phyloP scores from a whole-genome alignment of 1,140 invertebrate genomes.

The Trichogramma pretiosum region DNA sequence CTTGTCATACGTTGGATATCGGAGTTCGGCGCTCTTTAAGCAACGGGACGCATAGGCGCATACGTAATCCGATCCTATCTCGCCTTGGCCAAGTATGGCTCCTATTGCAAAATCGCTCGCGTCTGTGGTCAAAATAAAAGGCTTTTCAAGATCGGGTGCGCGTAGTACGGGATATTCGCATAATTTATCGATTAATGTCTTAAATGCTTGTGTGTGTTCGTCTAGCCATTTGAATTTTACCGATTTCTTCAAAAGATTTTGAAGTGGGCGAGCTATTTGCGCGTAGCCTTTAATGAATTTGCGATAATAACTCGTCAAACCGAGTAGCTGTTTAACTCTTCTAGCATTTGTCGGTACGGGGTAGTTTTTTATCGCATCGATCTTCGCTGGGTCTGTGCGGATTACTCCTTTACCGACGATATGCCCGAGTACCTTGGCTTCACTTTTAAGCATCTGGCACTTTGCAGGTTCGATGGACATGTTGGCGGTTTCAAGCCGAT shows the following conservation, averaged over 20 bases:
- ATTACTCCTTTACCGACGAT: background rate
- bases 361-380: background rate
- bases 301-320: slow-evolving; percentile 16
- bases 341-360: background rate
- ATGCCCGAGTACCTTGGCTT: background rate
- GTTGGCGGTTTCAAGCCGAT: background rate
- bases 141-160: background rate
- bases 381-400: background rate
- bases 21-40: background rate
- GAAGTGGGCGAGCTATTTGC: background rate
- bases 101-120: background rate
- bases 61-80: background rate
- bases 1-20: background rate
- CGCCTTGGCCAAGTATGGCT: background rate
- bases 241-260: slow-evolving; percentile 14
- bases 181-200: background rate
- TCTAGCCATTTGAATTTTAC: slow-evolving; percentile 15
- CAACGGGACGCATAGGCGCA: background rate
- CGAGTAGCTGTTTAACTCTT: background rate
- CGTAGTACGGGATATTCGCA: background rate
- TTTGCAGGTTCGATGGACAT: background rate
- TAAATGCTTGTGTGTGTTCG: slow-evolving; percentile 15
- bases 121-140: slow-evolving; percentile 1
- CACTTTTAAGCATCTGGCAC: background rate
- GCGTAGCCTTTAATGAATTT: slow-evolving; percentile 12